Evolutionary conservation across 1,140 invertebrate genomes (phyloP).

Genomic region (Myzus persicae): DNA sequence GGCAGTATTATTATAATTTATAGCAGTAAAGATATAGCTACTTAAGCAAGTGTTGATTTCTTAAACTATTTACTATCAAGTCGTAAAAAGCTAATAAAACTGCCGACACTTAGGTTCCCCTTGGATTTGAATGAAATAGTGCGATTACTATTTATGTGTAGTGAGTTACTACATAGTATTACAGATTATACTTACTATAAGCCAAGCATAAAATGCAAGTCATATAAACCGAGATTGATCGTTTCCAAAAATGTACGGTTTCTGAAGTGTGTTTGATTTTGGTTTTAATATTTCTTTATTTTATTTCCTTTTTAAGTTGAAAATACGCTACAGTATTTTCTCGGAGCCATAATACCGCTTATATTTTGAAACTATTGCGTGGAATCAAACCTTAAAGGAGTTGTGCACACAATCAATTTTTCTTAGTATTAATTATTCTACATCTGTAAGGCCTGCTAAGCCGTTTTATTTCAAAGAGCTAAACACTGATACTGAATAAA

Average conservation of each 20-base stretch:
- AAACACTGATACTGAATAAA: background rate
- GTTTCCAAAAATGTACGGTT: background rate
- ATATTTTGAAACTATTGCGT: background rate
- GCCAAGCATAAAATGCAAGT: background rate
- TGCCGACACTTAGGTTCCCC: background rate
- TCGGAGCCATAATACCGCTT: background rate
- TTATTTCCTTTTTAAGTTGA: background rate
- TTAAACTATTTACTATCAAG: background rate
- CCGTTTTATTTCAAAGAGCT: background rate
- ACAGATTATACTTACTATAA: background rate
- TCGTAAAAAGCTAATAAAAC: constrained; percentile 39
- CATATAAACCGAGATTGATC: background rate
- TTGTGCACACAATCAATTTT: background rate
- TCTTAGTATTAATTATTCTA: constrained; percentile 3
- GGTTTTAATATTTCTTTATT: background rate
- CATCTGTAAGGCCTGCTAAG: background rate
- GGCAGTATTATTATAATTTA: background rate
- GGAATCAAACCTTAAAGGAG: background rate
- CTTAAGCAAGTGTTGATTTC: background rate
- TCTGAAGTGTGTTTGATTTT: background rate
- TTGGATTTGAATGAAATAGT: background rate
- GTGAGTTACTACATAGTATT: background rate
- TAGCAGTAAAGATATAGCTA: background rate
- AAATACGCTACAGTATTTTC: background rate
- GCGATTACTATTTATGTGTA: background rate